These are phyloP conservation scores for Lepidurus apus DNA, from an alignment of 1,140 invertebrate species.

Conservation along the genomic window DNA sequence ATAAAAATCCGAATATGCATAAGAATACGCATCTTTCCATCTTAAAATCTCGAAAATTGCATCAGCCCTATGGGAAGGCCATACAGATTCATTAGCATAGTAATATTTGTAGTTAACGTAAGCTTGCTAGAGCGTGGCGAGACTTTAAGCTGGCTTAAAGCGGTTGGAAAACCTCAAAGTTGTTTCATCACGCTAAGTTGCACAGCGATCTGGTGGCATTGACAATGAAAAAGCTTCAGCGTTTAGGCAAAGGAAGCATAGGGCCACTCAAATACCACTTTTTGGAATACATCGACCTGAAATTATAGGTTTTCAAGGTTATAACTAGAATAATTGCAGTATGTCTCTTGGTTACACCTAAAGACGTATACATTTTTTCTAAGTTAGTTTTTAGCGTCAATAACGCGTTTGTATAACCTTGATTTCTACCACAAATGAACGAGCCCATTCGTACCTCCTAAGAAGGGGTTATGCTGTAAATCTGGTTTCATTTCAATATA, in stretches of 20 bases:
- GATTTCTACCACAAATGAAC: background rate
- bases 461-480: background rate
- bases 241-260: background rate
- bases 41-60: background rate
- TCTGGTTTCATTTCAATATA: background rate
- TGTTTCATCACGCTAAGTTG: background rate
- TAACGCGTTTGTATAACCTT: background rate
- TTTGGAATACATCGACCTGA: constrained; percentile 12
- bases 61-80: background rate
- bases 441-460: background rate
- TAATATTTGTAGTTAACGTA: background rate
- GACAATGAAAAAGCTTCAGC: constrained; percentile 1
- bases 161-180: background rate
- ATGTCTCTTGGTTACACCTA: background rate
- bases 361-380: background rate
- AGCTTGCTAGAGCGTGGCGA: background rate
- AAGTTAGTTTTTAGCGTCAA: background rate
- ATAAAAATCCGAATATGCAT: background rate
- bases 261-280: background rate
- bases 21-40: background rate
- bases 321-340: background rate
- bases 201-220: background rate
- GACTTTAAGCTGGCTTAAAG: background rate
- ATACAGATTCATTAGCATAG: background rate
- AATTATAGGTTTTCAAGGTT: background rate